Evolutionary conservation across 2,797 vertebrate genomes (phyloP), one percentile per base, ranked within the genome.

Genomic region (Xiphophorus birchmanni): DNA sequence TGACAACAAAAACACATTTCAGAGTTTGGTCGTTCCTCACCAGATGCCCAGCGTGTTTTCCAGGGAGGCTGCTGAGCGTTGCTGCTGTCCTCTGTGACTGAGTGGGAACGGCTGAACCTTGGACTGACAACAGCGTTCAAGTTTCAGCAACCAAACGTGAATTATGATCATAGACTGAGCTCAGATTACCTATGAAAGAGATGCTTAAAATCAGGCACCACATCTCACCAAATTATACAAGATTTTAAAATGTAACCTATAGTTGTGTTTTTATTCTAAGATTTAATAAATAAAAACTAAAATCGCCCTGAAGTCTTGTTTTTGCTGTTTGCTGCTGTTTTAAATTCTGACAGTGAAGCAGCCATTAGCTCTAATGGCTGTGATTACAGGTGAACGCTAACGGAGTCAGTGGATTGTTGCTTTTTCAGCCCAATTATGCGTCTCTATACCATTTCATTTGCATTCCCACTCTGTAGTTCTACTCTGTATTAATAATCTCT

Each of bases 41-140:
- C 87, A 92, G 81, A 73, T 35, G 50, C 44, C 65, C 40, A 45
- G 69, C 10, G 74, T 90, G 82, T 81, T 91, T 80, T 17, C 79
- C 84, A 83, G 92, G 87, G 21, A 80, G 32, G 54, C 84, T 88
- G 17, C 58, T 21, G 65, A 7, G 73, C 0, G 3, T n/a, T 26
- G 35, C 74, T 40, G 89, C 1, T n/a, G 82, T 82, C 75, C 60
- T 83, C 37, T 32, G 60, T 65, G 82, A 72, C 47, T 9, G 40
- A 77, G 44, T 29, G 13, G 69, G 26, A 72, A 17, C 26, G 42
- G 69, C 13, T 45, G 87, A 76, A 88, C 91, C 95, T 97, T 35
- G 4, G 44, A 63, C 84, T 18, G 44, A 79, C 65, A 75, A 67
- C 45, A 74, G 69, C 44, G 40, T 74, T 75, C 63, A 77, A 37